Evolutionary conservation across 1,140 invertebrate genomes (phyloP), one percentile per base, ranked within the genome.

Genomic region (Eumeta japonica): DNA sequence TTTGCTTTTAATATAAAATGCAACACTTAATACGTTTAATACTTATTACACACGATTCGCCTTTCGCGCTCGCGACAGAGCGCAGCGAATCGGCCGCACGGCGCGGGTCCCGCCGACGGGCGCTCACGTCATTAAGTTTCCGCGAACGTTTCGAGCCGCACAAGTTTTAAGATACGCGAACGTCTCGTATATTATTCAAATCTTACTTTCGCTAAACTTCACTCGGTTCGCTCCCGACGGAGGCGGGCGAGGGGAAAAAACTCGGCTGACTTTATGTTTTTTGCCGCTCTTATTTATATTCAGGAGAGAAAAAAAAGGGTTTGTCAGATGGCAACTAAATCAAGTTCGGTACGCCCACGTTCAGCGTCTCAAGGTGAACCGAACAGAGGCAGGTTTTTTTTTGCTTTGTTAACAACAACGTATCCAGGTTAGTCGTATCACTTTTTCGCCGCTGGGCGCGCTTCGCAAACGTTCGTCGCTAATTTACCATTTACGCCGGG

Each of bases 301-400:
- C 66, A 63, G 59, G 57, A 63, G 56, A 72, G n/a, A n/a, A n/a
- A 72, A 72, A 65, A 72, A 70, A 64, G 67, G 63, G 62, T 68
- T 67, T 61, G 67, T 68, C 64, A 62, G 62, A 63, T 61, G 57
- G 64, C 53, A 52, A 67, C 62, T 66, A 68, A 72, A 68, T 72
- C 63, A 72, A 64, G 60, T 68, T 68, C 46, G 58, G 53, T 45
- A 57, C 66, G 61, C 66, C 63, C 52, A 64, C 62, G 51, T 10
- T 16, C 41, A 34, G 45, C 37, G 45, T 52, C 48, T 61, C 64
- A 68, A 68, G 64, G 64, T 68, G 61, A 71, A 53, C 51, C 39
- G 19, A 42, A 53, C 48, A 46, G 48, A 59, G 55, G 50, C 58
- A 62, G 52, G 45, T 47, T 41, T 46, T 62, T 66, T 66, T 64